These are phyloP conservation scores for Halyomorpha halys DNA, from an alignment of 1,140 invertebrate genomes.

Conservation along the genomic window DNA sequence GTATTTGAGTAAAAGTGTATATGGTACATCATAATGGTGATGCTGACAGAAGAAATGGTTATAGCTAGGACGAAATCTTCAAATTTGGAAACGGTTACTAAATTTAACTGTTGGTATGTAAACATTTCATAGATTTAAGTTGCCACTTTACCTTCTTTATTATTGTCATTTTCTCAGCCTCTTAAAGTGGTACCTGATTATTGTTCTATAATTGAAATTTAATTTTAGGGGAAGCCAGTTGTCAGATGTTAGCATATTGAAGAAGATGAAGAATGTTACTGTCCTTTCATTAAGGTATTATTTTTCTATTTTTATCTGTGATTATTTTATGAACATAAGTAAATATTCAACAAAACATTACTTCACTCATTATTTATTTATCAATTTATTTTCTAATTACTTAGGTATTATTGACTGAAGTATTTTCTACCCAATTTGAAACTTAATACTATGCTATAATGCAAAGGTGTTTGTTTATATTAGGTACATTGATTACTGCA, in stretches of 20 bases:
- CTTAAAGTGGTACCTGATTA: background rate
- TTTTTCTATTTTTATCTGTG: background rate
- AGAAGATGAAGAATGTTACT: conserved; percentile 66
- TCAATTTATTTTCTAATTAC: too few species aligned
- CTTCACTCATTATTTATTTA: too few species aligned
- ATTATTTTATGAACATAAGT: too few species aligned
- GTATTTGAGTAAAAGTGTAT: too few species aligned
- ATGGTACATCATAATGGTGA: conserved; percentile 47
- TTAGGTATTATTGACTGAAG: too few species aligned
- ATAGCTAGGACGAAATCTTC: conserved; percentile 77
- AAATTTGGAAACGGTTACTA: conserved; percentile 68
- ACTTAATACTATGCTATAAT: too few species aligned
- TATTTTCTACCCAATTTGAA: too few species aligned
- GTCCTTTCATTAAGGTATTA: conserved; percentile 58
- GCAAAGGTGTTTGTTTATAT: too few species aligned
- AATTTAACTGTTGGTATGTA: conserved; percentile 82
- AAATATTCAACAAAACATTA: too few species aligned
- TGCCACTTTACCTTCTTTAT: background rate
- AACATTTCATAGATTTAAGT: background rate
- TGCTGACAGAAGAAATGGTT: conserved; percentile 82
- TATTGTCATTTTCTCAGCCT: background rate
- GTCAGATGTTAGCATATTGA: conserved; percentile 61
- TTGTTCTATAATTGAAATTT: background rate
- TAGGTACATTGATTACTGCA: too few species aligned
- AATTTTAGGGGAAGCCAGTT: conserved; percentile 67